Evolutionary conservation across 2,888 invertebrate species (phyloP), one percentile per base, ranked within the genome.

Genomic region (Rotaria magnacalcarata): DNA sequence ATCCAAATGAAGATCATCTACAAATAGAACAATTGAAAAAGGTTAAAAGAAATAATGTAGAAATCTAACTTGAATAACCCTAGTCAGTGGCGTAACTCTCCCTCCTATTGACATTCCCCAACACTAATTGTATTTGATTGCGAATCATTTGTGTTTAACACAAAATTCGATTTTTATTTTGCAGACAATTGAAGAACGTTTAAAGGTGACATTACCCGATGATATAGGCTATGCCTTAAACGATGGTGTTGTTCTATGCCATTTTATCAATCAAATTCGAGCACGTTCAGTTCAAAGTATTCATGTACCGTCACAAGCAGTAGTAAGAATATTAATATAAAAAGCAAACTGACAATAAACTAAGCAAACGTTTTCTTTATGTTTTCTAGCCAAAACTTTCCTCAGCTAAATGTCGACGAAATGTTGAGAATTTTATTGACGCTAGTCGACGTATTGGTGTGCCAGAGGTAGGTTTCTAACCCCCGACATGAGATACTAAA

Each of bases 361-460:
- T 0, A 52, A 52, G 11, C 50, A 16, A 52, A 34, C 34, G 34
- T 34, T 34, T 34, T 34, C 34, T 52, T 52, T 52, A 8, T 86
- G 89, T 88, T 87, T 93, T 93, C 74, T 92, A 96, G 96, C 96
- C 96, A 60, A 96, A 96, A 91, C 92, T 97, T 88, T 95, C 96
- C n/a, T 95, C 96, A 94, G 96, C 96, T 75, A 94, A 96, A 89
- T 96, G 96, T 92, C 93, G 96, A 89, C 93, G 95, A 90, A 97
- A 97, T 91, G 96, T 97, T 52, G 96, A 97, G 91, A 96, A 96
- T 92, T 97, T 97, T 90, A 92, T 97, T 89, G 96, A 96, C 90
- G 96, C 96, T 43, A 97, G 96, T 92, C 93, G 96, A 87, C 95
- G 94, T 92, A 95, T 96, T 89, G 97, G 97, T 88, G 95, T 97